phyloP scores from a whole-genome alignment of 2,113 vertebrate species.

The Dipodomys spectabilis region DNA sequence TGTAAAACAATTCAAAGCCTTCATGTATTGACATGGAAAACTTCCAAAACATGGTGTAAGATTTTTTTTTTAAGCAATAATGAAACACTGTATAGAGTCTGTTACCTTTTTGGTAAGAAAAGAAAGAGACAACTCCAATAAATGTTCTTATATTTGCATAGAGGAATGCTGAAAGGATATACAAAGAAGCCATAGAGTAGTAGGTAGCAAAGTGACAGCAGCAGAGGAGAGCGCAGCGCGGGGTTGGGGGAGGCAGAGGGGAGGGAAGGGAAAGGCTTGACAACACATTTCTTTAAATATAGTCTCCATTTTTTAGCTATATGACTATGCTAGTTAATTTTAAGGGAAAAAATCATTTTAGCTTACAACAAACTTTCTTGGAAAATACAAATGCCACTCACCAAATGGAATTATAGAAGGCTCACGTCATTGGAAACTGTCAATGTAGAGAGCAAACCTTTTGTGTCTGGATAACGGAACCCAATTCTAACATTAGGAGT shows the following conservation, averaged over 20 bases:
- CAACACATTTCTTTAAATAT: background rate
- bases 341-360: background rate
- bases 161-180: background rate
- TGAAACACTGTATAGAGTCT: background rate
- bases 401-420: background rate
- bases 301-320: background rate
- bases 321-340: background rate
- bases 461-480: rapidly evolving
- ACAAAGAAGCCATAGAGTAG: background rate
- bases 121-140: background rate
- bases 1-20: background rate
- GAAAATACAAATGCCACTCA: background rate
- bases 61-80: background rate
- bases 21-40: background rate
- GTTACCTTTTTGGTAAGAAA: background rate
- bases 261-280: background rate
- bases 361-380: background rate
- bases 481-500: background rate
- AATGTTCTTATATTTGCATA: background rate
- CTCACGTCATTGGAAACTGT: background rate
- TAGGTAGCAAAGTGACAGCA: background rate
- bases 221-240: background rate
- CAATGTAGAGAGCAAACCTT: background rate
- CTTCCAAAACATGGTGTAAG: background rate
- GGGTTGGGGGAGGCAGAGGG: background rate